These are phyloP conservation scores for Tenthredo scrophulariae DNA, from an alignment of 2,888 invertebrate species.

Conservation along the genomic window DNA sequence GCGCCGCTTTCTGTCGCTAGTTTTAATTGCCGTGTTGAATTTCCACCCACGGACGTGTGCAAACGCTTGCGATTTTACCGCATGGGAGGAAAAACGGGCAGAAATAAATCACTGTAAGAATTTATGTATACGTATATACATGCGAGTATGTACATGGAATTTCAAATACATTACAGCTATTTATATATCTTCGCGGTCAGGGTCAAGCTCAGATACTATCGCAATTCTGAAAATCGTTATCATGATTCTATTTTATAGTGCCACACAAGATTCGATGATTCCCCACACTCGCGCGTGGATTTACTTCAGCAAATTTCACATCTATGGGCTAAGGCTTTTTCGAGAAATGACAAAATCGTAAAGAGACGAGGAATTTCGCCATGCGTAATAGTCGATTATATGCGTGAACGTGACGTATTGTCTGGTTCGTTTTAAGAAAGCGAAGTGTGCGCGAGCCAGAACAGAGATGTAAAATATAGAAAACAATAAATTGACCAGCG, in stretches of 20 bases:
- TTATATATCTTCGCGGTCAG: neutral
- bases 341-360: neutral
- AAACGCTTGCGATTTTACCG: neutral
- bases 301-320: neutral
- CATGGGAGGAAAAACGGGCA: neutral
- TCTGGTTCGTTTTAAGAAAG: neutral
- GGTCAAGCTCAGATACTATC: neutral
- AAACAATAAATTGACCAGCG: slow-evolving; percentile 21
- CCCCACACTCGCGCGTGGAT: neutral
- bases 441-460: neutral
- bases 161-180: neutral
- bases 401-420: neutral
- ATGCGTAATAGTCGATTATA: neutral
- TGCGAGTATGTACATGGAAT: neutral
- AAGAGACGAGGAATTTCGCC: neutral
- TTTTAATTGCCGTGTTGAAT: neutral
- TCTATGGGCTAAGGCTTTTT: neutral
- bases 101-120: neutral
- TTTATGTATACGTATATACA: too few relatives aligned
- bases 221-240: neutral
- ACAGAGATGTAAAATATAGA: neutral
- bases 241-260: neutral
- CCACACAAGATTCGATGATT: neutral
- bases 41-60: neutral
- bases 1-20: neutral